These are phyloP conservation scores for Brassicogethes aeneus DNA, from an alignment of 2,888 invertebrate genomes.

Conservation along the genomic window DNA sequence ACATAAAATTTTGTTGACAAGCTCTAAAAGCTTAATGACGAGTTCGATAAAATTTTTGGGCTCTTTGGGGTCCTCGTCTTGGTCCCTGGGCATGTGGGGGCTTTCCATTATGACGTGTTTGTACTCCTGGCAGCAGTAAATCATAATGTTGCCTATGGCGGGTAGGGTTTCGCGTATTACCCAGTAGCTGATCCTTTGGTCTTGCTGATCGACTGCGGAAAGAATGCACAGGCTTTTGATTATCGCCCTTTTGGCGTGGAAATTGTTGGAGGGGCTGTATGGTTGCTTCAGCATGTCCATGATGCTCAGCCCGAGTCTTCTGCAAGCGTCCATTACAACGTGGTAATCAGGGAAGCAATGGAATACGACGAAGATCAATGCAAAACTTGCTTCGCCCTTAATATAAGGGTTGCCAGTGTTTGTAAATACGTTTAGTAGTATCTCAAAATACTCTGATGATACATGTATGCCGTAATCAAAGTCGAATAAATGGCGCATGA, in stretches of 20 bases:
- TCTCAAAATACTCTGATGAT: slow-evolving; percentile 18
- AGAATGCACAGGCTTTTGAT: slow-evolving; percentile 12
- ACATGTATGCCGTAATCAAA: slow-evolving; percentile 12
- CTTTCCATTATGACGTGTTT: slow-evolving; percentile 18
- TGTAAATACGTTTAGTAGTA: slow-evolving; percentile 17
- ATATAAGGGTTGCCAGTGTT: slow-evolving; percentile 7
- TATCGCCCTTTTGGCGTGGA: slow-evolving; percentile 20
- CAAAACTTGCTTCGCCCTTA: slow-evolving; percentile 4
- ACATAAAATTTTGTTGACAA: slow-evolving; percentile 18
- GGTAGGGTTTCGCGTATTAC: slow-evolving; percentile 16
- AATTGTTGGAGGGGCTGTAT: slow-evolving; percentile 17
- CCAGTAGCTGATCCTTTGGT: not conserved
- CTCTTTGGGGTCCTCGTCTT: slow-evolving; percentile 13
- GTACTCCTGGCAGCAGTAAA: slow-evolving; percentile 18
- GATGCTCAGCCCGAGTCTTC: slow-evolving; percentile 6
- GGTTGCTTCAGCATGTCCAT: slow-evolving; percentile 17
- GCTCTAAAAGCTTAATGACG: slow-evolving; percentile 14
- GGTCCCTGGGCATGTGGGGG: slow-evolving; percentile 15
- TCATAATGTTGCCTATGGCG: slow-evolving; percentile 21
- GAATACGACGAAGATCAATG: slow-evolving; percentile 8
- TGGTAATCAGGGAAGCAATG: slow-evolving; percentile 3
- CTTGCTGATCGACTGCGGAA: slow-evolving; percentile 5
- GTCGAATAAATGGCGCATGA: slow-evolving; percentile 17
- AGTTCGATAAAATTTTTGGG: slow-evolving; percentile 18
- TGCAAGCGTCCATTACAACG: not conserved